Percentiles rank a stretch among this genome's conserved stretches.
Evolutionary conservation across 2,888 invertebrate species (phyloP).

Genomic region (Phengaris alcon): DNA sequence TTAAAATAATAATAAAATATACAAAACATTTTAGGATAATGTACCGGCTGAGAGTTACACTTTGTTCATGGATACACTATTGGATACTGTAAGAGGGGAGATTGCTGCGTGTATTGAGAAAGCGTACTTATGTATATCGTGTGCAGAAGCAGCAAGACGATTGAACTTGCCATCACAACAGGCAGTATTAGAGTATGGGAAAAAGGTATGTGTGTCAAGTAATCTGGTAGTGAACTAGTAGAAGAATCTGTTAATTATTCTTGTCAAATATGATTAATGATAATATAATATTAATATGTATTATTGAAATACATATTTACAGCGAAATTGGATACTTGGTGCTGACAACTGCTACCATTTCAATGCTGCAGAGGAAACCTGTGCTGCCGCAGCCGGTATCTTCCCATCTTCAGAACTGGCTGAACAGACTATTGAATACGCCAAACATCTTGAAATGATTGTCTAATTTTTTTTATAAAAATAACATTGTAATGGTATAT

Average conservation of each 20-base stretch:
- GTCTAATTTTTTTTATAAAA: slow-evolving; percentile 81
- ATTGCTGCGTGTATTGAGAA: slow-evolving; percentile 98
- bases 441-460: slow-evolving; percentile 99
- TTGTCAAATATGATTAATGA: too few species aligned
- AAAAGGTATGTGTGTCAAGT: slow-evolving; percentile 36
- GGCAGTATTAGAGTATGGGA: slow-evolving; percentile 86
- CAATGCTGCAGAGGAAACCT: slow-evolving; percentile 83
- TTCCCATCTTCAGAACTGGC: slow-evolving; percentile 95
- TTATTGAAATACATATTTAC: neutral
- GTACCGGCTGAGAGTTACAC: slow-evolving; percentile 98
- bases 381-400: slow-evolving; percentile 79
- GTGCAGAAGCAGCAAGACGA: slow-evolving; percentile 92
- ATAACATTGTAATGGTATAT: slow-evolving; percentile 28
- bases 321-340: slow-evolving; percentile 91
- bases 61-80: slow-evolving; percentile 96
- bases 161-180: slow-evolving; percentile 89
- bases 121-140: slow-evolving; percentile 93
- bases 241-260: too few species aligned
- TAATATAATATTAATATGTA: too few species aligned
- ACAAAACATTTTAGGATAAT: slow-evolving; percentile 82
- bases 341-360: slow-evolving; percentile 91
- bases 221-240: neutral
- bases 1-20: neutral
- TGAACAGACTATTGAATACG: slow-evolving; percentile 96
- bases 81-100: slow-evolving; percentile 97